phyloP scores from a whole-genome alignment of 2,113 vertebrate genomes.

The Argyrosomus japonicus region DNA sequence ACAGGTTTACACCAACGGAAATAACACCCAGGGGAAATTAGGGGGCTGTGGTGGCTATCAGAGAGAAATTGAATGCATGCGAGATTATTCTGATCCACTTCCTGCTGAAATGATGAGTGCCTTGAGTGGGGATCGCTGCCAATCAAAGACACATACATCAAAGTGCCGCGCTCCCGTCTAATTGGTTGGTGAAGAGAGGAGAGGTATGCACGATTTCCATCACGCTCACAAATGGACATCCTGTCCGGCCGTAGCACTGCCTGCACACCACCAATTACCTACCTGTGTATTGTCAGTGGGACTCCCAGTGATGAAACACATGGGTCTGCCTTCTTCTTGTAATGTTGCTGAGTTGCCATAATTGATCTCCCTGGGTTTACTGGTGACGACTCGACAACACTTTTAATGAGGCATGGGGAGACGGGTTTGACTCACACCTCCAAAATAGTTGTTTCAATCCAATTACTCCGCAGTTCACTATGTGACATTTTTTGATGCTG shows the following conservation, averaged over 20 bases:
- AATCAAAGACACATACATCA: conserved; percentile 61
- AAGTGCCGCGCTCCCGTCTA: conserved; percentile 28
- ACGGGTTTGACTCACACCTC: conserved; percentile 23
- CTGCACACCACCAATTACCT: conserved; percentile 68
- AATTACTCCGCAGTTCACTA: conserved; percentile 36
- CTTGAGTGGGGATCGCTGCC: conserved; percentile 67
- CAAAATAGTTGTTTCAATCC: conserved; percentile 48
- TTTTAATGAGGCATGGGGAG: conserved; percentile 63
- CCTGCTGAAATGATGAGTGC: conserved; percentile 71
- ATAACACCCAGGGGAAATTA: conserved; percentile 77
- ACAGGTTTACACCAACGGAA: conserved; percentile 74
- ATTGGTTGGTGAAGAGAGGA: conserved; percentile 64
- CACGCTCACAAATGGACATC: conserved; percentile 42
- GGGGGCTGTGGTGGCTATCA: conserved; percentile 57
- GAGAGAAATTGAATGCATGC: conserved; percentile 63
- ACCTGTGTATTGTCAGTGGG: conserved; percentile 53
- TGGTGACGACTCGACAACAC: conserved; percentile 51
- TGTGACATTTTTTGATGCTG: conserved; percentile 34
- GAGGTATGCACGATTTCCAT: conserved; percentile 19
- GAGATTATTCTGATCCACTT: conserved; percentile 77
- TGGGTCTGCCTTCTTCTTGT: conserved; percentile 45
- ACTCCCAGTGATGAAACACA: conserved; percentile 51
- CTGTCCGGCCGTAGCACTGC: conserved; percentile 24
- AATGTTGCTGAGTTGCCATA: conserved; percentile 71
- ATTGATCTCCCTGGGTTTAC: conserved; percentile 74